Conservation (phyloP, 2,797 vertebrate species). For the Merluccius polli region DNA sequence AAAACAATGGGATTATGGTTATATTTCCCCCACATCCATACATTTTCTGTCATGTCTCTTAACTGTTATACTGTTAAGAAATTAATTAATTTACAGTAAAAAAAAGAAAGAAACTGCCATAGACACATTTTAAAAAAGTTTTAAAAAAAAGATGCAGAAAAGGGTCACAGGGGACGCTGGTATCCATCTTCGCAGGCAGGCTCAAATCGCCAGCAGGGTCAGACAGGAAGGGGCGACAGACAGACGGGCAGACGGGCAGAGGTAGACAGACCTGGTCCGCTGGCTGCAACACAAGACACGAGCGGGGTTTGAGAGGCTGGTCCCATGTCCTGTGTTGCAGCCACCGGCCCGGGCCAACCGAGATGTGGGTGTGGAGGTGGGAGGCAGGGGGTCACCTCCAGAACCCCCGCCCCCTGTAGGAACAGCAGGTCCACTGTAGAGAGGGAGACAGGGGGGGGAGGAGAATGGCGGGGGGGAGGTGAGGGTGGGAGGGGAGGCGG, state of each 20-base stretch:
- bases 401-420: conserved; percentile 16
- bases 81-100: no score
- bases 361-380: no score
- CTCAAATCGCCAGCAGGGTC: conserved; percentile 14
- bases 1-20: no score
- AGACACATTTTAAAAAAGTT: neutral
- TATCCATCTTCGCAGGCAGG: conserved; percentile 34
- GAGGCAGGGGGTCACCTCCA: conserved; percentile 62
- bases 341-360: conserved; percentile 79
- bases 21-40: no score
- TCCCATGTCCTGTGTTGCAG: conserved; percentile 99
- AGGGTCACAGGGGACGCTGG: neutral
- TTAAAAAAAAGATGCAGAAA: no score
- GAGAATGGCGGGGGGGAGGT: conserved; percentile 25
- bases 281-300: conserved; percentile 99
- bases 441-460: neutral
- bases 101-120: neutral
- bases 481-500: conserved; percentile 28
- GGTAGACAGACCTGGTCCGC: conserved; percentile 70
- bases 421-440: conserved; percentile 50
- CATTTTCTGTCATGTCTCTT: no score
- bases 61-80: no score
- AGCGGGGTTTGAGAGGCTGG: conserved; percentile 84
- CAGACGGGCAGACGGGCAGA: conserved; percentile 17
- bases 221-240: neutral